phyloP scores from a whole-genome alignment of 2,113 vertebrate genomes.

The Lathamus discolor region DNA sequence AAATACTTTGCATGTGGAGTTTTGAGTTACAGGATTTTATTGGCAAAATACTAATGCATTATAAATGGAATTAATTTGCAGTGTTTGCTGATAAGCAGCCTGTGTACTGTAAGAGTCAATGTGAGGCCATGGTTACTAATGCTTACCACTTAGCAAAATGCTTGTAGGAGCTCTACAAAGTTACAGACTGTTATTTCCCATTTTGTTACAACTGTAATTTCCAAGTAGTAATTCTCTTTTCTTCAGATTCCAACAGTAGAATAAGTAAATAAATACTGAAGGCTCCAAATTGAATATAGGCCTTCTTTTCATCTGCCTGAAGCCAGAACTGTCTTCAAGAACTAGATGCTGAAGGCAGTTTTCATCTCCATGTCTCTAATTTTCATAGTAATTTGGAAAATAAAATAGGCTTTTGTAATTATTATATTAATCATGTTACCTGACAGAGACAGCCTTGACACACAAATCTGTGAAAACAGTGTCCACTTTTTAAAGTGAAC shows the following conservation, averaged over 20 bases:
- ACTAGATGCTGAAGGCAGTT: background rate
- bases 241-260: background rate
- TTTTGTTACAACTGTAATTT: background rate
- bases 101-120: background rate
- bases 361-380: background rate
- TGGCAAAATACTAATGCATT: background rate
- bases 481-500: background rate
- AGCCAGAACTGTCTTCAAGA: background rate
- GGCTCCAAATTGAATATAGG: background rate
- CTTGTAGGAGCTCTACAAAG: background rate
- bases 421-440: background rate
- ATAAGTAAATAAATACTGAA: background rate
- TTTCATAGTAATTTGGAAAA: background rate
- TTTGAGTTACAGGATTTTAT: background rate
- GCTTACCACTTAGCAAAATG: background rate
- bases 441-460: background rate
- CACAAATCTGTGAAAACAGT: background rate
- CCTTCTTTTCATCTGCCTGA: background rate
- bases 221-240: background rate
- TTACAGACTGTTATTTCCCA: background rate
- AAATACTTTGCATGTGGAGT: background rate
- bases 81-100: background rate
- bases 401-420: background rate
- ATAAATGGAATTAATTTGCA: background rate
- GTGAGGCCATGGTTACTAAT: background rate